Conservation (phyloP, 2,797 vertebrate genomes). For the Pteronotus mesoamericanus region DNA sequence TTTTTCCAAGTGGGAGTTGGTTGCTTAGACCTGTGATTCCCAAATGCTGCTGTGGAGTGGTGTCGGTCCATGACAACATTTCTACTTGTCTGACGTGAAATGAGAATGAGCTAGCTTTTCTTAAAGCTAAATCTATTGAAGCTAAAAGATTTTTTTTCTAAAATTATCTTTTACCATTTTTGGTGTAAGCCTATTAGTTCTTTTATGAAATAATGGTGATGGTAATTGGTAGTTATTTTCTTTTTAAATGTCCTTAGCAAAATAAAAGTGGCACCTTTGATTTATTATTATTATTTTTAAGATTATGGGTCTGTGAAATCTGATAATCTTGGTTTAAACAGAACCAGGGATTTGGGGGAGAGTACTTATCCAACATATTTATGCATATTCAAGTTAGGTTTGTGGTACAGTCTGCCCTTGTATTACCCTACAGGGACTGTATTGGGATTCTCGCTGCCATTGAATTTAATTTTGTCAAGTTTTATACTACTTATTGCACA, state of each 20-base stretch:
- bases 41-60: not conserved
- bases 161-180: slow-evolving; percentile 27
- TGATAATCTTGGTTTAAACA: slow-evolving; percentile 33
- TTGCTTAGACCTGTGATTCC: not conserved
- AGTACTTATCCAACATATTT: not conserved
- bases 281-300: not conserved
- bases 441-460: not conserved
- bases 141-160: slow-evolving; percentile 23
- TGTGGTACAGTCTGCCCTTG: not conserved
- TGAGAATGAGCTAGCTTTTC: slow-evolving; percentile 29
- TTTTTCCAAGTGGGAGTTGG: slow-evolving; percentile 18
- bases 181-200: slow-evolving; percentile 9
- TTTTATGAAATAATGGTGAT: slow-evolving; percentile 47
- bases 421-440: not conserved
- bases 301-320: slow-evolving; percentile 41
- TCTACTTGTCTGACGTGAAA: slow-evolving; percentile 27
- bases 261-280: not conserved
- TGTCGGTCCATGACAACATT: not conserved
- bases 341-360: not conserved
- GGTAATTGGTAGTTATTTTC: slow-evolving; percentile 11
- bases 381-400: not conserved
- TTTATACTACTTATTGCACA: not conserved
- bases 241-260: slow-evolving; percentile 2
- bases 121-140: slow-evolving; percentile 26
- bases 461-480: slow-evolving; percentile 1